phyloP scores from a whole-genome alignment of 2,113 vertebrate genomes.

The Urocitellus parryii region DNA sequence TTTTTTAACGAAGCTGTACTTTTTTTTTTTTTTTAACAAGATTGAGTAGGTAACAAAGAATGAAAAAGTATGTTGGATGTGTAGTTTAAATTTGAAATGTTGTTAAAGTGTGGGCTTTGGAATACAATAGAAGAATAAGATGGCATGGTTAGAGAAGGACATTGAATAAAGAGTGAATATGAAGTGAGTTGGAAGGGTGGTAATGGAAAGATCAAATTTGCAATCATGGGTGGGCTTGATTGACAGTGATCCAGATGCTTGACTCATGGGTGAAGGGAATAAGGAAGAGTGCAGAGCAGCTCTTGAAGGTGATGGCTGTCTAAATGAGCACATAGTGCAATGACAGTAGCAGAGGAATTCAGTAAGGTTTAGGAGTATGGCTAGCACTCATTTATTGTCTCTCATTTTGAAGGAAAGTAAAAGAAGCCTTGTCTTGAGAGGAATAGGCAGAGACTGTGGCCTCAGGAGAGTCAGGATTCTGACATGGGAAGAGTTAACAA shows the following conservation, averaged over 20 bases:
- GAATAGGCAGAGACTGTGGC: background rate
- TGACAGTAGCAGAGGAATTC: background rate
- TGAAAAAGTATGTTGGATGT: background rate
- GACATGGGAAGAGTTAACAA: background rate
- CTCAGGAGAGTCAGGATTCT: background rate
- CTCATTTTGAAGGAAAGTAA: background rate
- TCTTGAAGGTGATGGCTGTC: background rate
- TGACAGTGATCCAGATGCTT: background rate
- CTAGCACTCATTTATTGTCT: background rate
- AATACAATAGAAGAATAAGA: background rate
- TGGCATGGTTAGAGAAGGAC: background rate
- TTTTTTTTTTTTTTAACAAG: background rate
- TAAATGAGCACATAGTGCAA: background rate
- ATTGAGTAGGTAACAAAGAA: background rate
- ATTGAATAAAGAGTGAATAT: background rate
- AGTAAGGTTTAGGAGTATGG: background rate
- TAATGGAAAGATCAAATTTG: background rate
- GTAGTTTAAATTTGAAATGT: slow-evolving; percentile 6
- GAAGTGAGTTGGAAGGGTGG: background rate
- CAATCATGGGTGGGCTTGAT: fast-evolving
- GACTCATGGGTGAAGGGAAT: background rate
- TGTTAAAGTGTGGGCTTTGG: background rate
- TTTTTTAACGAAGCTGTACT: background rate
- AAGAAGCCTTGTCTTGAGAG: background rate
- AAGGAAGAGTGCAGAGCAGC: background rate